A percentile compares a stretch with the other conserved stretches of the same genome.
These are phyloP conservation scores for Corbicula japonica DNA, from an alignment of 2,888 invertebrate species.

Conservation along the genomic window DNA sequence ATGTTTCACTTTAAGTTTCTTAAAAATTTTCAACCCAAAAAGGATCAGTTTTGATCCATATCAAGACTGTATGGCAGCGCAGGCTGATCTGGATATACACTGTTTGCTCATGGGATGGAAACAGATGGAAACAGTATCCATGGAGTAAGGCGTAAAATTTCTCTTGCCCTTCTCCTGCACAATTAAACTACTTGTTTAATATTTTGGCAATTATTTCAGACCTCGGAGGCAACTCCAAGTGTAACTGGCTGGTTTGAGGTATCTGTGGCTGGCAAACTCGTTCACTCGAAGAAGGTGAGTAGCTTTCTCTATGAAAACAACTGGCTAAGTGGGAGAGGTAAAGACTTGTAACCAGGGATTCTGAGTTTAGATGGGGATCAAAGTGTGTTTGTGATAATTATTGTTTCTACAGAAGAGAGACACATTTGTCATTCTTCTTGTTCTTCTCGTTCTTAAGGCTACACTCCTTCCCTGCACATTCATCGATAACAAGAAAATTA, in stretches of 20 bases:
- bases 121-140: background rate
- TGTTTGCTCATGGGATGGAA: background rate
- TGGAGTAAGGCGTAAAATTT: background rate
- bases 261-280: slow-evolving; percentile 54
- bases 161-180: background rate
- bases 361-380: too few relatives aligned
- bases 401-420: too few relatives aligned
- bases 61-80: background rate
- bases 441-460: too few relatives aligned
- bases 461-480: too few relatives aligned
- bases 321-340: too few relatives aligned
- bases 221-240: slow-evolving; percentile 35
- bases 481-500: too few relatives aligned
- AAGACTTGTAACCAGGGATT: too few relatives aligned
- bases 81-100: background rate
- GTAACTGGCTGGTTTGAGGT: slow-evolving; percentile 63
- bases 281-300: slow-evolving; percentile 65
- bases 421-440: too few relatives aligned
- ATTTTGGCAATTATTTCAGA: slow-evolving; percentile 30
- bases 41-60: background rate
- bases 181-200: background rate
- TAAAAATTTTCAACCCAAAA: too few relatives aligned
- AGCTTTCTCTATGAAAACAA: background rate
- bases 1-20: too few relatives aligned
- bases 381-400: too few relatives aligned